Conservation (phyloP, 2,113 vertebrate genomes). For the Macrotis lagotis region DNA sequence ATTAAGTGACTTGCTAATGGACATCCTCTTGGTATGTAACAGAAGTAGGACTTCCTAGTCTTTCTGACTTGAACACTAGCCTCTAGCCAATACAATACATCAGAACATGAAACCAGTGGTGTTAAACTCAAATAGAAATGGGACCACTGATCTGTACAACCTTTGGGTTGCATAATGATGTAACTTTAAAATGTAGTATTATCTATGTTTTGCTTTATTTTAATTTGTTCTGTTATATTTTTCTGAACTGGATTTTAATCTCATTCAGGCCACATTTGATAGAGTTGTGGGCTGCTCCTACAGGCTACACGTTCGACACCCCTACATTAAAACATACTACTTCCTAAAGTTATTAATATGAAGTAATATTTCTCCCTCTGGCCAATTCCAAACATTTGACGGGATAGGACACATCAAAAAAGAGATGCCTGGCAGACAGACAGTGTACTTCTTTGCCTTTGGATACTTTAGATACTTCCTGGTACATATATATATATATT, state of each 20-base stretch:
- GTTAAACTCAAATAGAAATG: not conserved
- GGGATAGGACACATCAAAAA: not conserved
- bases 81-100: not conserved
- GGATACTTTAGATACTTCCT: not conserved
- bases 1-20: not conserved
- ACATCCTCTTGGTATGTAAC: not conserved
- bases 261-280: not conserved
- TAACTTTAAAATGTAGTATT: not conserved
- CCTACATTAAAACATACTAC: not conserved
- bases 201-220: not conserved
- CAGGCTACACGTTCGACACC: not conserved
- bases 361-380: not conserved
- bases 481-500: too few species aligned
- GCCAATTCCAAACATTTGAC: not conserved
- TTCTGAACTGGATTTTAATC: not conserved
- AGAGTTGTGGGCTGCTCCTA: not conserved
- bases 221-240: not conserved
- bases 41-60: not conserved
- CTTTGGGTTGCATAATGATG: not conserved
- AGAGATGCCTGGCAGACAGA: not conserved
- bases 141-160: not conserved
- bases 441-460: not conserved
- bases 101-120: not conserved
- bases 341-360: not conserved
- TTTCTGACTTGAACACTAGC: not conserved